Evolutionary conservation across 2,888 invertebrate species (phyloP), one percentile per base, ranked within the genome.

Genomic region (Plagodis pulveraria): DNA sequence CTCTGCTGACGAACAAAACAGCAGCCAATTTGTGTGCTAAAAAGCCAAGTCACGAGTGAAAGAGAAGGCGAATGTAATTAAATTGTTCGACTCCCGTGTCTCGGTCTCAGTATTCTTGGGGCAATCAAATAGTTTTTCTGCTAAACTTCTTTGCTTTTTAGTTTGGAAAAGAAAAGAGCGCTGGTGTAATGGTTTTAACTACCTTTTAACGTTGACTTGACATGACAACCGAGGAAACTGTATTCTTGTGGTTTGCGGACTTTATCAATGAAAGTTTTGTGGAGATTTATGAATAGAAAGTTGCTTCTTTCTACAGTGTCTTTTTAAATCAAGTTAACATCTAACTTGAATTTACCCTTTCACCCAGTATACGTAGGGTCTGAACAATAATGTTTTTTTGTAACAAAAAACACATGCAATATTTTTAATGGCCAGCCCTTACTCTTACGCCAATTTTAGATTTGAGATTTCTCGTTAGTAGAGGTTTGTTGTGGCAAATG

Each of bases 41-140:
- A 80, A 80, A 76, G 78, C 72, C 71, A 80, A 81, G 77, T 77
- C 73, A 77, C 66, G 80, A 68, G 76, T 64, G 74, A 86, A 78
- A 78, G 80, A 81, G 84, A 85, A 62, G 68, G 78, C 74, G 73
- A 80, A 79, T 83, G 81, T 86, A 87, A 88, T 88, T 87, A 87
- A 87, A 87, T 89, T 85, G 86, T 87, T 84, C 83, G 76, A 78
- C 77, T 72, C 74, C 72, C 69, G 76, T 79, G 74, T 78, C 75
- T 74, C 70, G 67, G 74, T 80, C 72, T 80, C 69, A 70, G 73
- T 73, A 68, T 70, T 78, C 75, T 72, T 76, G 70, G 75, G 70
- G 75, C 76, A 82, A 83, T 85, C 79, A 78, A 83, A 83, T 80
- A 82, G 82, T 78, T 86, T 81, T 83, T 78, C 78, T 76, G 73